A percentile compares a stretch with the other conserved stretches of the same genome.
These are phyloP conservation scores for Thamnophis sirtalis DNA, from an alignment of 2,113 vertebrate genomes.

Conservation along the genomic window DNA sequence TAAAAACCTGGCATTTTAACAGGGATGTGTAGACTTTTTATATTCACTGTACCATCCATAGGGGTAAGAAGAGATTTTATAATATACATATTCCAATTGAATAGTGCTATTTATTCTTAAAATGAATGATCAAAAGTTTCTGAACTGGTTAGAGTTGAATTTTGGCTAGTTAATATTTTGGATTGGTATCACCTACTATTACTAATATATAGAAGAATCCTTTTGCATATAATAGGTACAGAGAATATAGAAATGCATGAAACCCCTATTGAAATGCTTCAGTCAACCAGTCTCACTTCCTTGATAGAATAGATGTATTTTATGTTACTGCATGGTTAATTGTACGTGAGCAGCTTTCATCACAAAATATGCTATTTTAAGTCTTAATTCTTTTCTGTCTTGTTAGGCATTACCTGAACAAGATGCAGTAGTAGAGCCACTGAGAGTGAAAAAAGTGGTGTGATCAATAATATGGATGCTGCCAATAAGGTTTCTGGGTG, in stretches of 20 bases:
- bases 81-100: not conserved
- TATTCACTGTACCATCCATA: no score
- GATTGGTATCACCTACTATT: not conserved
- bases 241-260: not conserved
- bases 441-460: not conserved
- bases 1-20: no score
- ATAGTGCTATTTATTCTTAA: not conserved
- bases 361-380: not conserved
- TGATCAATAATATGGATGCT: not conserved
- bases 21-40: no score
- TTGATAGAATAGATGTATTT: not conserved
- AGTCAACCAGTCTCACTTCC: no score
- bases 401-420: not conserved
- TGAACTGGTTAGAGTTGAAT: not conserved
- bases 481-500: not conserved
- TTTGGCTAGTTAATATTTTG: not conserved
- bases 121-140: not conserved
- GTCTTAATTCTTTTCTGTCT: not conserved
- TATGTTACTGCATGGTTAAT: no score
- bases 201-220: not conserved
- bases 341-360: not conserved
- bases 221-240: not conserved
- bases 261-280: not conserved
- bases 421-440: not conserved
- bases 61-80: no score